phyloP scores from a whole-genome alignment of 2,113 vertebrate species.

The Melanerpes formicivorus region DNA sequence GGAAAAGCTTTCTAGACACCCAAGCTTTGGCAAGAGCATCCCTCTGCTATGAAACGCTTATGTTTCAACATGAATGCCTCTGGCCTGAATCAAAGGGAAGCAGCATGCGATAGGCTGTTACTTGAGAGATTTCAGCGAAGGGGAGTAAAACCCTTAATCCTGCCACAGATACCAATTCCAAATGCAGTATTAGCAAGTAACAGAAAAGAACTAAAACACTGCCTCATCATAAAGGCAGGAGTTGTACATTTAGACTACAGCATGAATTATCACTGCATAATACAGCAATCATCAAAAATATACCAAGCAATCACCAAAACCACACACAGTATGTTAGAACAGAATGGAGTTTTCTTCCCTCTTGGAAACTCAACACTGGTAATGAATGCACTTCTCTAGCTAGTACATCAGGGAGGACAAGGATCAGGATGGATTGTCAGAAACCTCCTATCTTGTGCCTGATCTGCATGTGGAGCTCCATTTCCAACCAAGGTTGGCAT shows the following conservation, averaged over 20 bases:
- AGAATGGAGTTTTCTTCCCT: slow-evolving; percentile 30
- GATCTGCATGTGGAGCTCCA: not conserved
- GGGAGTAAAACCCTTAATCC: slow-evolving; percentile 28
- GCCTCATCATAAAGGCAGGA: slow-evolving; percentile 11
- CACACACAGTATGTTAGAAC: slow-evolving; percentile 28
- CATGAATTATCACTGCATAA: slow-evolving; percentile 63
- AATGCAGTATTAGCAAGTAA: not conserved
- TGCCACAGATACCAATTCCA: not conserved
- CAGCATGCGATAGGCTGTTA: slow-evolving; percentile 11
- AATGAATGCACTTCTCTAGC: slow-evolving; percentile 3
- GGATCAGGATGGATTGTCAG: not conserved
- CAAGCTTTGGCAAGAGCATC: slow-evolving; percentile 42
- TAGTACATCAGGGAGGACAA: not conserved
- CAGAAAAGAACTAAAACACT: slow-evolving; percentile 20
- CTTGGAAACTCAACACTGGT: not conserved
- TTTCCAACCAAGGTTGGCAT: not conserved
- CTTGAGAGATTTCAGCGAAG: slow-evolving; percentile 21
- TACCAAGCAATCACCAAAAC: slow-evolving; percentile 34
- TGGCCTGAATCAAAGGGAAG: slow-evolving; percentile 33
- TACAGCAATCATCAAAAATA: slow-evolving; percentile 23
- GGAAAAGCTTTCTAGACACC: slow-evolving; percentile 45
- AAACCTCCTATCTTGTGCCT: not conserved
- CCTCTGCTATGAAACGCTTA: not conserved
- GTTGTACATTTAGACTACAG: slow-evolving; percentile 6
- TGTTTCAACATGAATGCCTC: slow-evolving; percentile 31